Conservation (phyloP, 2,113 vertebrate genomes). For the Rhadina sibilatrix region DNA sequence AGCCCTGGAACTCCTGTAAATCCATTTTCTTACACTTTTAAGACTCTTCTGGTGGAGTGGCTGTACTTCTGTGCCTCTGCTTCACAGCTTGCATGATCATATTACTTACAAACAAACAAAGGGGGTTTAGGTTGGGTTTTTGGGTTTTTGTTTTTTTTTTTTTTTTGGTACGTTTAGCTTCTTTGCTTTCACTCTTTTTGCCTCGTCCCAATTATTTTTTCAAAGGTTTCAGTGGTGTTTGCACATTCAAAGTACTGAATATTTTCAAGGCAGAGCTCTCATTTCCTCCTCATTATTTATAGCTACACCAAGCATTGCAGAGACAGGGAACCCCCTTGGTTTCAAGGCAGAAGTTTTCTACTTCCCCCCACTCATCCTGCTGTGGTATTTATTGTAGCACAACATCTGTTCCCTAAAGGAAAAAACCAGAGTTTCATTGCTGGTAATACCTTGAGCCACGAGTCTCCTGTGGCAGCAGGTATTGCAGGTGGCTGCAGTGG, state of each 20-base stretch:
- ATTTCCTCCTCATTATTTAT: background rate
- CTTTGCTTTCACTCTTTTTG: background rate
- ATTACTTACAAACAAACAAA: background rate
- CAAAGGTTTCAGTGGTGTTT: background rate
- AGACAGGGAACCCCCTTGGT: background rate
- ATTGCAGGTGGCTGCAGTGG: background rate
- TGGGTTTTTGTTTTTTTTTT: too few species aligned
- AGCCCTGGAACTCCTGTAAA: background rate
- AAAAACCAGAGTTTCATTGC: background rate
- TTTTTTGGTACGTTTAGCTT: background rate
- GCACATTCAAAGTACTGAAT: background rate
- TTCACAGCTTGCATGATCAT: background rate
- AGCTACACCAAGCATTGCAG: background rate
- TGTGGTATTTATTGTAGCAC: background rate
- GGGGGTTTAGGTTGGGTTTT: too few species aligned
- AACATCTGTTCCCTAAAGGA: fast-evolving
- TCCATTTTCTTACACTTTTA: background rate
- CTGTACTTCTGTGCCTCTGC: background rate
- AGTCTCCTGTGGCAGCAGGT: background rate
- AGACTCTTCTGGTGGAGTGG: background rate
- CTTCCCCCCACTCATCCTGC: background rate
- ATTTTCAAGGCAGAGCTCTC: background rate
- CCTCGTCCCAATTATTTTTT: background rate
- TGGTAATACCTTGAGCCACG: background rate
- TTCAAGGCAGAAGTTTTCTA: background rate